phyloP scores from a whole-genome alignment of 2,888 invertebrate species.

The Seira ritae region DNA sequence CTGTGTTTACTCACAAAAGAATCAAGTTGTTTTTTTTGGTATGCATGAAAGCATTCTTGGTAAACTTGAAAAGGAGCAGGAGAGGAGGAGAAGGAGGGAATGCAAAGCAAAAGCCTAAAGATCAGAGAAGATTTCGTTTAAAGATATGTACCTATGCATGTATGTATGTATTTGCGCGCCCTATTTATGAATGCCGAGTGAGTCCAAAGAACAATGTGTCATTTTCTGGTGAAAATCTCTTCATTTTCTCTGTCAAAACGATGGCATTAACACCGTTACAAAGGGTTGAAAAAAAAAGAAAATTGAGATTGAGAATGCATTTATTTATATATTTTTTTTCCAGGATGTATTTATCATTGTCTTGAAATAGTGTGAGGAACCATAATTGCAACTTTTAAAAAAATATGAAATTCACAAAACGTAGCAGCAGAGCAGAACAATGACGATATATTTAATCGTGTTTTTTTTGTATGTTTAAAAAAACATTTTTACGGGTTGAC shows the following conservation, averaged over 20 bases:
- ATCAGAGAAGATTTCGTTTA: no score
- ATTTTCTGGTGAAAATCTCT: slow-evolving; percentile 57
- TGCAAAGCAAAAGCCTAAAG: background rate
- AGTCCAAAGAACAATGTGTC: slow-evolving; percentile 56
- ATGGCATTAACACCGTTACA: background rate
- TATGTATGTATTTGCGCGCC: background rate
- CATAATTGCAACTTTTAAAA: no score
- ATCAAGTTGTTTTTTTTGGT: slow-evolving; percentile 42
- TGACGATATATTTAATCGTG: no score
- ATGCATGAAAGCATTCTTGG: slow-evolving; percentile 50
- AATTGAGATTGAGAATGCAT: background rate
- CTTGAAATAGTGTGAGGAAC: no score
- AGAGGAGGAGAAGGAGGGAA: background rate
- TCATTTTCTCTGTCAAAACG: slow-evolving; percentile 40
- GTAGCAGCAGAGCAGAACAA: no score
- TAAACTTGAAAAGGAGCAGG: slow-evolving; percentile 12
- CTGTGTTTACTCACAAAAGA: slow-evolving; percentile 5
- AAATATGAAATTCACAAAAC: no score
- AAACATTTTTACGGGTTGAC: no score
- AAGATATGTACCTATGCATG: background rate
- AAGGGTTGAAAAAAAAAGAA: background rate
- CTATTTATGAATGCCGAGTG: slow-evolving; percentile 53
- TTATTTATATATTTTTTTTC: no score
- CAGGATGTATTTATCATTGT: no score
- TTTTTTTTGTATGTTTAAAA: no score